A percentile compares a stretch with the other conserved stretches of the same genome.
phyloP scores from a whole-genome alignment of 2,113 vertebrate genomes.

The Malurus cyaneus region DNA sequence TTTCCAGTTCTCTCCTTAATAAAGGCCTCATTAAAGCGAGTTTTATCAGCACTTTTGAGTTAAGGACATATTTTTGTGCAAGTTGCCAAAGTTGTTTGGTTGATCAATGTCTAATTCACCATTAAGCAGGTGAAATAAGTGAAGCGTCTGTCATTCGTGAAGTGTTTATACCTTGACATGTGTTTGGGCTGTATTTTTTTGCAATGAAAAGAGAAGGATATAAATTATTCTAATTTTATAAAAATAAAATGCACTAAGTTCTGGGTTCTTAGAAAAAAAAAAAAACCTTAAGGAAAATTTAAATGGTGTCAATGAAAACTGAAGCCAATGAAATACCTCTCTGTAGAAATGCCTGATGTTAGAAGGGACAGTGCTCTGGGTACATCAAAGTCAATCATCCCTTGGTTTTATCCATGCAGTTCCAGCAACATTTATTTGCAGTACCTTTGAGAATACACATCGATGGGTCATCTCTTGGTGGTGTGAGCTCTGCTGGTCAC shows the following conservation, averaged over 20 bases:
- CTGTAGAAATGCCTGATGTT: conserved; percentile 19
- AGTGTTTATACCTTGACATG: background rate
- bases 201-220: conserved; percentile 28
- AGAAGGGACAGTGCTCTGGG: background rate
- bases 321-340: conserved; percentile 6
- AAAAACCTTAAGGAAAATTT: background rate
- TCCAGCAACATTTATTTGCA: background rate
- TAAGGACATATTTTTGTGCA: conserved; percentile 52
- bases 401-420: background rate
- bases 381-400: background rate
- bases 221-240: conserved; percentile 46
- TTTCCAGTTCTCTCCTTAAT: conserved; percentile 28
- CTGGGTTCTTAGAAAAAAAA: background rate
- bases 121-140: background rate
- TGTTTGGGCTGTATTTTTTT: conserved; percentile 27
- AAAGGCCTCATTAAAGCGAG: conserved; percentile 59
- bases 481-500: background rate
- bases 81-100: conserved; percentile 44
- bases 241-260: conserved; percentile 14
- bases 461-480: background rate
- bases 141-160: background rate
- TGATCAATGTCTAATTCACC: background rate
- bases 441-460: background rate
- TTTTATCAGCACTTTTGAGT: conserved; percentile 56
- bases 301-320: background rate